Percentiles rank a stretch among this genome's conserved stretches.
Conservation (phyloP, 2,113 vertebrate genomes). For the Bambusicola thoracicus region DNA sequence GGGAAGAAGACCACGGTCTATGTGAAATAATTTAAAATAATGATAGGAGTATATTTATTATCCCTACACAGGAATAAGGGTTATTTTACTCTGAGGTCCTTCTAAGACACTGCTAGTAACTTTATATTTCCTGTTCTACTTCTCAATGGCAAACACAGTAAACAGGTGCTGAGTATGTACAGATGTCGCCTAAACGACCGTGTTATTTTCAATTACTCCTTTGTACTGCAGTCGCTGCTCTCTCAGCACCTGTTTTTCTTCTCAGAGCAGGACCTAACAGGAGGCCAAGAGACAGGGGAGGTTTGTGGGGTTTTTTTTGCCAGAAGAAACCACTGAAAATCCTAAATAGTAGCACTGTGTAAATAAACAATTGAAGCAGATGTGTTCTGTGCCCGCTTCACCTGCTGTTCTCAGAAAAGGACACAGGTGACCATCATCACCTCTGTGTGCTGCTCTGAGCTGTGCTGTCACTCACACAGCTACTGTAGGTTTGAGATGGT, state of each 20-base stretch:
- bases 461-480: not conserved
- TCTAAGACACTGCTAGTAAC: not conserved
- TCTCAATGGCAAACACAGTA: not conserved
- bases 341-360: not conserved
- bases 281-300: not conserved
- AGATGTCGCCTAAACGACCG: not conserved
- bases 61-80: not conserved
- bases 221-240: not conserved
- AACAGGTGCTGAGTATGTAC: conserved; percentile 2
- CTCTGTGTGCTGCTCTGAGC: not conserved
- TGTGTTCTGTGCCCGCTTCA: not conserved
- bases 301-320: not conserved
- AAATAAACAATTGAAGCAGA: not conserved
- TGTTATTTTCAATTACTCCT: conserved; percentile 16
- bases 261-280: not conserved
- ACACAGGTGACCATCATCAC: not conserved
- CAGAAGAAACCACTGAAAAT: not conserved
- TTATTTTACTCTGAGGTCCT: not conserved
- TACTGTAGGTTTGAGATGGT: not conserved
- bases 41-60: not conserved
- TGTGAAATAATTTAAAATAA: not conserved
- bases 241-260: conserved; percentile 10
- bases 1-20: not conserved
- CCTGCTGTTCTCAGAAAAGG: not conserved
- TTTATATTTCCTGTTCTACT: conserved; percentile 5